Conservation (phyloP, 64 coral and sea anemone genomes). For the Montipora efflorescens region DNA sequence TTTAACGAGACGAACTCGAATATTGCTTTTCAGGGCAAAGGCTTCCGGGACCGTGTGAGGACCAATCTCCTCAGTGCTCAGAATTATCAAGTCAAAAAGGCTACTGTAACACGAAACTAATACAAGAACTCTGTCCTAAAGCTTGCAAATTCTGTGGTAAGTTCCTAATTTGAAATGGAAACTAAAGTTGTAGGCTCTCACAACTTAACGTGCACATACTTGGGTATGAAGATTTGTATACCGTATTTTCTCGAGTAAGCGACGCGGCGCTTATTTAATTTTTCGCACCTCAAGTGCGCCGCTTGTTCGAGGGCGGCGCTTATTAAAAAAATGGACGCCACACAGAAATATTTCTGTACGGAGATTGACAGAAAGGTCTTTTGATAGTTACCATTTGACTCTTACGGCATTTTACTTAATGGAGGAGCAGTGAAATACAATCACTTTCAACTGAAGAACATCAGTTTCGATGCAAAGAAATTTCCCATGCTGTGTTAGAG, state of each 20-base stretch:
- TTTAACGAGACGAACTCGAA: background rate
- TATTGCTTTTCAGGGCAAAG: constrained; percentile 38
- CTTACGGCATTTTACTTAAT: too few species aligned
- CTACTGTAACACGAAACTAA: constrained; percentile 49
- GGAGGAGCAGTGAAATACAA: too few species aligned
- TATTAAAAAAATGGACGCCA: too few species aligned
- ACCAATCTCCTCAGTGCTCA: constrained; percentile 24
- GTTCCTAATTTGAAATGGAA: background rate
- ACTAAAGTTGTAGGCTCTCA: background rate
- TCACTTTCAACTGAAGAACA: too few species aligned
- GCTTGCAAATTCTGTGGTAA: constrained; percentile 92
- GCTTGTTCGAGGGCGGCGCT: too few species aligned
- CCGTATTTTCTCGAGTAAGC: too few species aligned
- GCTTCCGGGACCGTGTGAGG: constrained; percentile 40
- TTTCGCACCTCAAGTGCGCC: too few species aligned
- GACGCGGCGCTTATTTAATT: too few species aligned
- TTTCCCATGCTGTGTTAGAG: too few species aligned
- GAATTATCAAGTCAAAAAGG: constrained; percentile 37
- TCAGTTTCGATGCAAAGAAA: too few species aligned
- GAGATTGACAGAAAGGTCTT: too few species aligned
- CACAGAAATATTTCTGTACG: background rate
- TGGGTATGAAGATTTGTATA: background rate
- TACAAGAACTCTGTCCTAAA: constrained; percentile 58
- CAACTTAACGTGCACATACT: background rate
- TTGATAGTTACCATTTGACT: too few species aligned